Evolutionary conservation across 2,113 vertebrate genomes (phyloP), one percentile per base, ranked within the genome.

Genomic region (Apodemus sylvaticus): DNA sequence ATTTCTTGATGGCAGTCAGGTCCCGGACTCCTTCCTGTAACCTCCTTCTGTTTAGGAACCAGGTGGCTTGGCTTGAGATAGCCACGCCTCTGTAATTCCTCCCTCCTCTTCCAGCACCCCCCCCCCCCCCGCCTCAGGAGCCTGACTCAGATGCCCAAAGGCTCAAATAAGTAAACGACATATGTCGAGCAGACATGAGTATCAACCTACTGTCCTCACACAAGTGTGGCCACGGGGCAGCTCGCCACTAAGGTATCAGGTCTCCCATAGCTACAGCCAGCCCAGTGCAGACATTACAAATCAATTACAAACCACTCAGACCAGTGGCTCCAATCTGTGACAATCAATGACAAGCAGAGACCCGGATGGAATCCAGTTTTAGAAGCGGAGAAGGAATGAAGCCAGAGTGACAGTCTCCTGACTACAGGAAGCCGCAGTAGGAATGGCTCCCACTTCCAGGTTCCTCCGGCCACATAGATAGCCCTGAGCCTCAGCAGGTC

Each of bases 401-500:
- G 11, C 64, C 55, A 42, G 90, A 12, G 60, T 62, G 34, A 24
- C 45, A 39, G 90, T 39, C 22, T 93, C 74, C 55, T 55, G 48
- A 48, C 31, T 36, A 24, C 3, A 64, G 36, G 51, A 31, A 42
- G 73, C 51, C 48, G 51, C 9, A 0, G 62, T 1, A 48, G 2
- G 3, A 51, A 14, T 0, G 1, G 48, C 58, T 14, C 29, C 73
- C 12, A 11, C 13, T 9, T 3, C 16, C 7, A 86, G 26, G 55
- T 11, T 53, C 24, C 19, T 16, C 19, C 34, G 29, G 17, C 34
- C 45, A 7, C 0, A 39, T 0, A 2, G 1, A 1, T 0, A 5
- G 70, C 31, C 34, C 20, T 1, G 39, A 51, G 36, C 48, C 78
- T 1, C 79, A 22, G 31, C 34, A 64, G n/a, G 45, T 10, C 31